Evolutionary conservation across 2,888 invertebrate species (phyloP), one percentile per base, ranked within the genome.

Genomic region (Celastrina argiolus): DNA sequence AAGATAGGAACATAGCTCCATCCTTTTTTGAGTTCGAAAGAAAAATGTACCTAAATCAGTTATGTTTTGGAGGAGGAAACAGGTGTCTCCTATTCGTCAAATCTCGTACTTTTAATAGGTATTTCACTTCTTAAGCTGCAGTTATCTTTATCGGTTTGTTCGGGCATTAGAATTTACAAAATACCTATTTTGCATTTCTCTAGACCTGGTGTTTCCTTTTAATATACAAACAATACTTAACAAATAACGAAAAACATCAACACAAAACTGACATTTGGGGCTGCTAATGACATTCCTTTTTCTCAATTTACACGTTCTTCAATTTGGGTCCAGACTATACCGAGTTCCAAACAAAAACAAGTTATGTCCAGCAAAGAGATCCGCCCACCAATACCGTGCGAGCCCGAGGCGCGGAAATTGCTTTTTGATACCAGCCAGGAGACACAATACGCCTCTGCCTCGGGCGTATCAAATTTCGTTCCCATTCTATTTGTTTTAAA

Each of bases 401-500:
- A 78, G 87, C 87, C 82, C 69, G 74, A 68, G 85, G 88, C 87
- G 63, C 87, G 88, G 88, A 88, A 83, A 88, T 88, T 87, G 85
- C 82, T 79, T 78, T 78, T 77, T 77, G 77, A 77, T 75, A 67
- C 70, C 69, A 69, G 65, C 73, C 59, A 67, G 68, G 70, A 71
- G 73, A 71, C 70, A 71, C 72, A 71, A 74, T 67, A 67, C 68
- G 68, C 73, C 68, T 71, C 67, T 70, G 76, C 80, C 78, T 71
- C 74, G 67, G 75, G 83, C 81, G 74, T 71, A 81, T 79, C 22
- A 51, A 51, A 51, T 51, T 51, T 51, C 51, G 51, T 22, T 51
- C 22, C 51, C 22, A 26, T 51, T 51, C 51, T 51, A 51, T 51
- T 51, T 51, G 51, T 51, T 51, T 51, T 51, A 51, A 51, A 51